phyloP scores from a whole-genome alignment of 2,797 vertebrate species.

The Mionectes olivaceus region DNA sequence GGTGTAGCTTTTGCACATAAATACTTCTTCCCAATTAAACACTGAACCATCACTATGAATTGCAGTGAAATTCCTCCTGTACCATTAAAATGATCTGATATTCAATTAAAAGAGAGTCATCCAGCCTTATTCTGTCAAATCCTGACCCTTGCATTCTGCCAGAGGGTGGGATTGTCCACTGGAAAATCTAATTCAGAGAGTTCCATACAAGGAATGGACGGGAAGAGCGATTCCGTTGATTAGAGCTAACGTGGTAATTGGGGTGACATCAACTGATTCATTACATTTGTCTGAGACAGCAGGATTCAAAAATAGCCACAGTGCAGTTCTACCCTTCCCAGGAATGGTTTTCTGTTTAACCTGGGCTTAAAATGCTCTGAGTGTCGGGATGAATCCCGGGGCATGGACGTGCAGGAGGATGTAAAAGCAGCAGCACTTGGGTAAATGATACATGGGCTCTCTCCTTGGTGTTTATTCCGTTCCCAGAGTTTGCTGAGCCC shows the following conservation, averaged over 20 bases:
- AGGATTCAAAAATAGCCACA: constrained; percentile 39
- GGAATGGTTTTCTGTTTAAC: constrained; percentile 6
- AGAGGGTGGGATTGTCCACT: neutral
- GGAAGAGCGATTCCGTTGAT: neutral
- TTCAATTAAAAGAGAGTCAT: neutral
- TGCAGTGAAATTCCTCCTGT: neutral
- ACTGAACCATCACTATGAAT: neutral
- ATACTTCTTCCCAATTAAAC: neutral
- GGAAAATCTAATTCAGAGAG: neutral
- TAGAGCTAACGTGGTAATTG: constrained; percentile 27
- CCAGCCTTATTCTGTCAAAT: neutral
- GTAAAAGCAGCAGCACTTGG: neutral
- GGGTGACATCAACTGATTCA: constrained; percentile 30
- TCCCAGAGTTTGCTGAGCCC: constrained; percentile 38
- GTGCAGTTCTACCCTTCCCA: neutral
- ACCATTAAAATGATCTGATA: neutral
- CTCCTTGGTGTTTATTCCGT: constrained; percentile 24
- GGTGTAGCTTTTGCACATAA: neutral
- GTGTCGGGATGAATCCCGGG: neutral
- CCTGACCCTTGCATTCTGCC: neutral
- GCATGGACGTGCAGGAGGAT: neutral
- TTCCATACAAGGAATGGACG: neutral
- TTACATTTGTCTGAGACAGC: constrained; percentile 22
- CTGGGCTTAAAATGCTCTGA: neutral
- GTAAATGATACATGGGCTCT: neutral